A percentile compares a stretch with the other conserved stretches of the same genome.
These are phyloP conservation scores for Xestia sexstrigata DNA, from an alignment of 2,888 invertebrate genomes.

Conservation along the genomic window DNA sequence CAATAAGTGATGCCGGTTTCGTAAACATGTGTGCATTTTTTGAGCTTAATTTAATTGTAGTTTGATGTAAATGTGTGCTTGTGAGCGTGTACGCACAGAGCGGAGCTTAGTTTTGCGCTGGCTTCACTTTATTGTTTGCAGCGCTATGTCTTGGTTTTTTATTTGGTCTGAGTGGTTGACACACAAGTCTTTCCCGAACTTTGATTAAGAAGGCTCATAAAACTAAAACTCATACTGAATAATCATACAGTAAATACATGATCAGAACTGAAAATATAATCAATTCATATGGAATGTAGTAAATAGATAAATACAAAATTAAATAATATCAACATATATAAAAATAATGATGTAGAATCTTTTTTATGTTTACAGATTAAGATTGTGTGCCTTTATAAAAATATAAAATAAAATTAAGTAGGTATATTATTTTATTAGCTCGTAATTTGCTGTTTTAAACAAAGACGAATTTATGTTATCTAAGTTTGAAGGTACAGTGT, in stretches of 20 bases:
- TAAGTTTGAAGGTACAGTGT: conserved; percentile 90
- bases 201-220: neutral
- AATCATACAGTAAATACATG: conserved; percentile 1
- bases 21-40: too few relatives aligned
- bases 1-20: too few relatives aligned
- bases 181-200: neutral
- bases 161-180: neutral
- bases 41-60: too few relatives aligned
- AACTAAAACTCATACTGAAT: neutral
- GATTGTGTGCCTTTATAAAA: conserved; percentile 49
- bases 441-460: conserved; percentile 39
- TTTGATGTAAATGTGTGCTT: too few relatives aligned
- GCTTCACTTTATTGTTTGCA: too few relatives aligned
- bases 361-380: conserved; percentile 21
- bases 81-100: too few relatives aligned
- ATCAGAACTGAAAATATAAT: conserved; percentile 23
- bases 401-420: conserved; percentile 17
- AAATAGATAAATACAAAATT: neutral
- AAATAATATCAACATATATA: neutral
- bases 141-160: too few relatives aligned
- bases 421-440: conserved; percentile 48
- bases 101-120: too few relatives aligned
- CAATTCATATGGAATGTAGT: conserved; percentile 28
- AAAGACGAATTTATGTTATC: conserved; percentile 38
- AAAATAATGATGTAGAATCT: neutral